Evolutionary conservation across 37 sponge, comb jelly and placozoan genomes (phyloP).

Genomic region (Spongia lamella): DNA sequence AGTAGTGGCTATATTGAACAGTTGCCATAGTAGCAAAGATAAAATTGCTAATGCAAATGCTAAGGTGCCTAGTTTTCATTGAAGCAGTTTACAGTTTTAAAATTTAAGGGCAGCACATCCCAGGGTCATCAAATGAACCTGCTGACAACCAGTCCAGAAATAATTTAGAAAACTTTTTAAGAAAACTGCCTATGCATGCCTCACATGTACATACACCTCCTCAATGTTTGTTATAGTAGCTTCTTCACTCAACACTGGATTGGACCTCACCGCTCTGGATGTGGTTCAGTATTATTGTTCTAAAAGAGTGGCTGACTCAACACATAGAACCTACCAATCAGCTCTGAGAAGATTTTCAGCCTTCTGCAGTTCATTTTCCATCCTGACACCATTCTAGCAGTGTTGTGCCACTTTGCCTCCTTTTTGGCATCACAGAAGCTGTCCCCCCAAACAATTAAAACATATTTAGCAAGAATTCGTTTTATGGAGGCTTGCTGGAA

Average conservation of each 20-base stretch:
- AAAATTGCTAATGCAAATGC: slow-evolving; percentile 16
- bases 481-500: slow-evolving; percentile 47
- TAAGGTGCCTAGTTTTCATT: slow-evolving; percentile 34
- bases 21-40: not conserved
- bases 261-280: slow-evolving; percentile 61
- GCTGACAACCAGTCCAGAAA: slow-evolving; percentile 63
- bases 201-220: not conserved
- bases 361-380: slow-evolving; percentile 39
- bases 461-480: slow-evolving; percentile 53
- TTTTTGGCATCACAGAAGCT: slow-evolving; percentile 28
- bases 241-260: slow-evolving; percentile 27
- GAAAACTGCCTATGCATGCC: not conserved
- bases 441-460: slow-evolving; percentile 43
- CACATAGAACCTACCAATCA: slow-evolving; percentile 36
- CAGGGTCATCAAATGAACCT: slow-evolving; percentile 3
- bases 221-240: slow-evolving; percentile 18
- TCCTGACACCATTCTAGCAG: no score
- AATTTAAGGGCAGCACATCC: slow-evolving; percentile 7
- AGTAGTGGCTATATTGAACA: slow-evolving; percentile 23
- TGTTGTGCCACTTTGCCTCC: not conserved
- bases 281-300: slow-evolving; percentile 22
- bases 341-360: slow-evolving; percentile 16
- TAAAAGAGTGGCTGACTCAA: slow-evolving; percentile 37
- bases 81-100: slow-evolving; percentile 29
- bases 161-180: not conserved